These are phyloP conservation scores for Saimiri boliviensis DNA, from an alignment of 2,113 vertebrate species.

Conservation along the genomic window DNA sequence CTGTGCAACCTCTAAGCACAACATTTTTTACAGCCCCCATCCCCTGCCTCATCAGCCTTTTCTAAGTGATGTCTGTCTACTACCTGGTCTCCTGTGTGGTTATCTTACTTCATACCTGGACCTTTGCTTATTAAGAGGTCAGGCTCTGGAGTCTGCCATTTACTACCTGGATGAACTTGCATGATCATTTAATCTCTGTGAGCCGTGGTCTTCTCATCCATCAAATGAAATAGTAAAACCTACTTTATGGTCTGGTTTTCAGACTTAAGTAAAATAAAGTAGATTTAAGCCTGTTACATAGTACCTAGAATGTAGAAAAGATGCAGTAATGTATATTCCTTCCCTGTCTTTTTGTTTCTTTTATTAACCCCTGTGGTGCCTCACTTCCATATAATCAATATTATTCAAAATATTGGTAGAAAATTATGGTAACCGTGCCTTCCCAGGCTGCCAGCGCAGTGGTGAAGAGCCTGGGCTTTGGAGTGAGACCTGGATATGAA, in stretches of 20 bases:
- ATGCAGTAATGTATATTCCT: neutral
- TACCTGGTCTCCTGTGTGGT: neutral
- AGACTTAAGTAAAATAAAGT: neutral
- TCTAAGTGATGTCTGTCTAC: neutral
- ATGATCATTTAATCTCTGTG: neutral
- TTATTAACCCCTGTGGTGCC: neutral
- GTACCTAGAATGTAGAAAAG: neutral
- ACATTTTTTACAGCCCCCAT: neutral
- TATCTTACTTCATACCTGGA: neutral
- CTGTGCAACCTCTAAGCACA: neutral
- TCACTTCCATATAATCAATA: neutral
- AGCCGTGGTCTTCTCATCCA: neutral
- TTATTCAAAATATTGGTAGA: neutral
- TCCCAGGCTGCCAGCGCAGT: neutral
- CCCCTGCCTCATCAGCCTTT: neutral
- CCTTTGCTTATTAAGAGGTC: neutral
- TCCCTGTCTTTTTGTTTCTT: neutral
- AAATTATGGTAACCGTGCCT: neutral
- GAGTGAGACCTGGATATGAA: neutral
- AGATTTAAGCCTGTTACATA: neutral
- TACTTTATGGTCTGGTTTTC: neutral
- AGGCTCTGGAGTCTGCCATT: neutral
- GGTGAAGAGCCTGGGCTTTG: neutral
- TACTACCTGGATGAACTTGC: neutral
- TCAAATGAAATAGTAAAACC: neutral